A percentile compares a stretch with the other conserved stretches of the same genome.
Conservation (phyloP, 2,888 invertebrate species). For the Silvanus unidentatus region DNA sequence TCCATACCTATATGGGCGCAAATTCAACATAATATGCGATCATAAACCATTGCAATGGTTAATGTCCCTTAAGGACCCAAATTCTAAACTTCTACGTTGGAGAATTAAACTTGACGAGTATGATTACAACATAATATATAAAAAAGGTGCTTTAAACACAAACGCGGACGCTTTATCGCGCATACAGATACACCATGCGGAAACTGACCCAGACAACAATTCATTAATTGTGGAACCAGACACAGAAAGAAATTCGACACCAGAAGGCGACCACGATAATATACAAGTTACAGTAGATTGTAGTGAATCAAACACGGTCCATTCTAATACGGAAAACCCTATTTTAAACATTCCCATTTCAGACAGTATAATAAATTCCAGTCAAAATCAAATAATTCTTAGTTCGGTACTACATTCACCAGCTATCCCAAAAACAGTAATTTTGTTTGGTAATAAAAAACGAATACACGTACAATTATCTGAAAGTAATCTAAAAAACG, state of each 20-base stretch:
- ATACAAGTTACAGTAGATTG: no score
- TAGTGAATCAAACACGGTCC: neutral
- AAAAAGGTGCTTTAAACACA: conserved; percentile 12
- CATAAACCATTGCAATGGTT: conserved; percentile 24
- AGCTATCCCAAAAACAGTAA: neutral
- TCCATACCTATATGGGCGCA: conserved; percentile 10
- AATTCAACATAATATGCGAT: conserved; percentile 15
- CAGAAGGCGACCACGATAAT: no score
- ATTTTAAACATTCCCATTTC: conserved; percentile 1
- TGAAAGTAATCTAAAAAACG: conserved; percentile 6
- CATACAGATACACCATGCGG: neutral
- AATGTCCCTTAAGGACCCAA: conserved; percentile 17
- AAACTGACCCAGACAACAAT: neutral
- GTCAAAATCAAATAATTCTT: conserved; percentile 4
- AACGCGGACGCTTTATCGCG: conserved; percentile 12
- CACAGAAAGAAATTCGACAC: no score
- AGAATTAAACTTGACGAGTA: conserved; percentile 12
- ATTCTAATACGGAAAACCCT: neutral
- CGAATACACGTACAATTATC: conserved; percentile 7
- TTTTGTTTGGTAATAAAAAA: conserved; percentile 7
- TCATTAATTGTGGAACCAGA: no score
- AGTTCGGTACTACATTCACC: neutral
- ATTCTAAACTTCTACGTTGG: conserved; percentile 15
- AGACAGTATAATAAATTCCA: conserved; percentile 1
- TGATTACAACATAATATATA: conserved; percentile 12